Base-by-base conservation (phyloP, 1,140 invertebrate species). In the Hypsibius dujardini region DNA sequence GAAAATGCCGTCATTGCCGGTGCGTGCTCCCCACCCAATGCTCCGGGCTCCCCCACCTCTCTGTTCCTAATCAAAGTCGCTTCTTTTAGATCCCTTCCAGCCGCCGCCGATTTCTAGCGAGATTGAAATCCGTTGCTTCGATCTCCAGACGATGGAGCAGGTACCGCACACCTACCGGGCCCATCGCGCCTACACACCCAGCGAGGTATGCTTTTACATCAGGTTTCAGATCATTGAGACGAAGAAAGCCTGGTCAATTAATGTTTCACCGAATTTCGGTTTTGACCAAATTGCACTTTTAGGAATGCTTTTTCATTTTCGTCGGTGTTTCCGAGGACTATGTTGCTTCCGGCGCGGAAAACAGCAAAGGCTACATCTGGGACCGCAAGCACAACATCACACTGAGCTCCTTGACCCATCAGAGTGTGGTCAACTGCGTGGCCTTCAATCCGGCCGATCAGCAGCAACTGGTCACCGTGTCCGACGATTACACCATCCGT, bases 91-190 rank as follows among this genome's bases (percentile, higher is more conserved):
- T 82, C 87, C 88, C 0, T 79, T 90, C 14, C 84, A 87, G 76
- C 89, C 90, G 47, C 90, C 90, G 1, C 89, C 89, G 0, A 90
- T 92, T 75, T 89, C 90, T n/a, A 87, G 90, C 80, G 88, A 92
- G 81, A 91, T 92, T 71, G 90, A 92, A 77, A 89, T 92, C 74
- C 88, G 90, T 76, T 89, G 92, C 1, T 91, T 92, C 74, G 90
- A 92, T 80, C 79, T 92, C 72, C 83, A 85, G 47, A 89, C 86
- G 0, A 81, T 92, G 46, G 85, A 87, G 76, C 84, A 87, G 80
- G 73, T 70, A 60, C 56, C 56, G 69, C 40, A 1, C 73, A 90
- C 91, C 86, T 77, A 89, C n/a, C 81, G 87, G 71, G 84, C 88
- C 14, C 90, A 92, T 77, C 88, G 88, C 78, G 89, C 89, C 1